Base-by-base conservation (phyloP, 2,113 vertebrate genomes). In the Aspiorhynchus laticeps region DNA sequence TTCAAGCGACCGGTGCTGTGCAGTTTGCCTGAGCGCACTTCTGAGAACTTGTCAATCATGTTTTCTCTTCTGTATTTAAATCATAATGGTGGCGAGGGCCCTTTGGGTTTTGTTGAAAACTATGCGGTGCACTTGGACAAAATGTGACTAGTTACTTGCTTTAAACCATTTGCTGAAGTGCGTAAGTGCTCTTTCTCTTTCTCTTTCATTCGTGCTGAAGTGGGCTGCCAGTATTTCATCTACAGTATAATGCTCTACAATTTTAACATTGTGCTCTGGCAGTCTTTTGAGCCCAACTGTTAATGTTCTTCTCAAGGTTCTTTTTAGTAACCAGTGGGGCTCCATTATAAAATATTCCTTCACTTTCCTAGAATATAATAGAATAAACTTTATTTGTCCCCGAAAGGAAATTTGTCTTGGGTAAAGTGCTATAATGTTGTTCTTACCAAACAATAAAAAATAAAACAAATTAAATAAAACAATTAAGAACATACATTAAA, bases 201-300 rank as follows among this genome's bases (percentile, higher is more conserved):
- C 56, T 63, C 76, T 79, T 10, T 92, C 90, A 86, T 61, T 85
- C 81, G 46, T 80, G 73, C 80, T 90, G 73, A 85, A 89, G 31
- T 53, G 82, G 61, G n/a, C 43, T 11, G 31, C 75, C 26, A 71
- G 46, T 88, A 85, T 90, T 90, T 88, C 86, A 91, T 75, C 56
- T 69, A 59, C 56, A 59, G 56, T 59, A 76, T 87, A 90, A 91
- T 87, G 74, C 78, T 76, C 65, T 71, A 53, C 85, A 71, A 51
- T 67, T 53, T 73, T 21, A 59, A 69, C 26, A 69, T 73, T 59
- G 65, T 41, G 77, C 15, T 56, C 26, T 86, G 48, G 80, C 28
- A 31, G 87, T 90, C 78, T 81, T 85, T 87, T 87, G 83, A 90
- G 85, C 77, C 86, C 36, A 28, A 9, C 43, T 85, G 31, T 86